These are phyloP conservation scores for Burhinus oedicnemus DNA, from an alignment of 2,113 vertebrate genomes.

Conservation along the genomic window DNA sequence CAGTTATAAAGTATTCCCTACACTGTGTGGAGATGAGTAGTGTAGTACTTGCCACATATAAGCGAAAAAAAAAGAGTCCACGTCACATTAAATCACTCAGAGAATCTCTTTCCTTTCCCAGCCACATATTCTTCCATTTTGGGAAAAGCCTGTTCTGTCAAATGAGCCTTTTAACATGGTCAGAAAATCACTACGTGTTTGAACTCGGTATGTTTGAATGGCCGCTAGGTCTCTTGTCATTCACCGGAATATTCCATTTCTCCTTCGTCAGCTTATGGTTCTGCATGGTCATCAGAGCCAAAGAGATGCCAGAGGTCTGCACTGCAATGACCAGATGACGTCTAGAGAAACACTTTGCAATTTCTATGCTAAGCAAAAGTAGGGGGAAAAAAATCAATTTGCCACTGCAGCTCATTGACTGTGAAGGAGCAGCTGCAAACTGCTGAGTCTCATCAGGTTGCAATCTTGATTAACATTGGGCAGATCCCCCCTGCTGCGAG, in stretches of 20 bases:
- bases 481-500: background rate
- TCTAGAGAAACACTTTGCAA: background rate
- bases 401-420: constrained; percentile 20
- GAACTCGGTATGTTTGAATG: background rate
- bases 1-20: background rate
- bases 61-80: background rate
- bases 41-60: background rate
- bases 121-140: background rate
- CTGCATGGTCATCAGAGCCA: background rate
- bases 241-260: background rate
- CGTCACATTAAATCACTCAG: background rate
- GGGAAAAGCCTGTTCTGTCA: background rate
- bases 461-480: background rate
- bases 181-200: background rate
- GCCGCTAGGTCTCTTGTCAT: background rate
- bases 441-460: constrained; percentile 29
- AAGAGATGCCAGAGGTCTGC: background rate
- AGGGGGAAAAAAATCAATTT: background rate
- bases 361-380: background rate
- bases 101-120: background rate
- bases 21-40: background rate
- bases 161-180: background rate
- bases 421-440: constrained; percentile 65
- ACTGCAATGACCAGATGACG: background rate
- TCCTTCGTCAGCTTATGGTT: background rate